Percentiles rank a stretch among this genome's conserved stretches.
Evolutionary conservation across 2,113 vertebrate genomes (phyloP).

Genomic region (Aptenodytes forsteri): DNA sequence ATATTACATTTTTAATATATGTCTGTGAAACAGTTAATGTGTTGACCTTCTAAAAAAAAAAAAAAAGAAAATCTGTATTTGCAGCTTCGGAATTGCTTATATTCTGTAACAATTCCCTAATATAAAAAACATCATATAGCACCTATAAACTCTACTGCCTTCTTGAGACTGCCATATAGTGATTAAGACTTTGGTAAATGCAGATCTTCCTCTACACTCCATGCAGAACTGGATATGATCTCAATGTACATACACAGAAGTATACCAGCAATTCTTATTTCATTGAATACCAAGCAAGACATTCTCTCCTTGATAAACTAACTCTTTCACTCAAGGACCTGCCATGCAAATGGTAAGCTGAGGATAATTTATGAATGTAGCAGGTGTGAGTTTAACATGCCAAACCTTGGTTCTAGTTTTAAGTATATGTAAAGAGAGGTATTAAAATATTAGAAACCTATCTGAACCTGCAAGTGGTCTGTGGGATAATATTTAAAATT

Average conservation of each 20-base stretch:
- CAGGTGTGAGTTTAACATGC: not conserved
- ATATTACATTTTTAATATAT: not conserved
- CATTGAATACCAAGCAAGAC: not conserved
- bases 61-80: not conserved
- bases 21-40: not conserved
- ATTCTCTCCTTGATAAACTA: not conserved
- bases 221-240: not conserved
- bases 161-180: not conserved
- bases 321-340: not conserved
- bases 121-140: not conserved
- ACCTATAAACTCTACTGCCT: not conserved
- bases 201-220: not conserved
- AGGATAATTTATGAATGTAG: not conserved
- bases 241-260: not conserved
- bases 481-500: not conserved
- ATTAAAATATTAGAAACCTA: not conserved
- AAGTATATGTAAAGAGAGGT: not conserved
- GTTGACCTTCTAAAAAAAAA: not conserved
- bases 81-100: not conserved
- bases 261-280: not conserved
- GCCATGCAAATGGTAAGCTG: not conserved
- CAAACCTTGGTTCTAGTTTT: not conserved
- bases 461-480: not conserved
- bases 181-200: not conserved
- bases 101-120: not conserved